A percentile compares a stretch with the other conserved stretches of the same genome.
Evolutionary conservation across 2,797 vertebrate genomes (phyloP).

Genomic region (Parambassis ranga): DNA sequence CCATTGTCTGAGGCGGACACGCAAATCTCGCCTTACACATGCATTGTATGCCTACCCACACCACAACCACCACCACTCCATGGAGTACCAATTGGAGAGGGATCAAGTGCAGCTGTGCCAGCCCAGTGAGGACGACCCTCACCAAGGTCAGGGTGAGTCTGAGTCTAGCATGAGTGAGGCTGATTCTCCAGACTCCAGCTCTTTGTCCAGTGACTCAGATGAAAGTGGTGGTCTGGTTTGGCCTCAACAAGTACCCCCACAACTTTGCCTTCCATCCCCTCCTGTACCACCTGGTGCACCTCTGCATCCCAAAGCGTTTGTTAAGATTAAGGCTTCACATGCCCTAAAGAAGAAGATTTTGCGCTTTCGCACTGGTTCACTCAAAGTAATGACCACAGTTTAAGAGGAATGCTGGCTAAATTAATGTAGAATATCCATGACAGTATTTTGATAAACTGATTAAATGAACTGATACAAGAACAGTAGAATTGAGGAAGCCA

Average conservation of each 20-base stretch:
- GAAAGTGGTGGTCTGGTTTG: conserved; percentile 87
- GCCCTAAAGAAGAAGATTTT: conserved; percentile 92
- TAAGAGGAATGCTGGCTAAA: conserved; percentile 57
- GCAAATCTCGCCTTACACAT: conserved; percentile 50
- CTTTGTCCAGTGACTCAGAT: conserved; percentile 86
- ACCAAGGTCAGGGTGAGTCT: conserved; percentile 73
- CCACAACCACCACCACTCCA: conserved; percentile 28
- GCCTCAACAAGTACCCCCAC: conserved; percentile 86
- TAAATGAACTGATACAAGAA: too few relatives aligned
- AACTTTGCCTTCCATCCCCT: conserved; percentile 69
- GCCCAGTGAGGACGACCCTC: conserved; percentile 55
- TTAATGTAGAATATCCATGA: background rate
- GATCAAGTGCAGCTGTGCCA: conserved; percentile 53
- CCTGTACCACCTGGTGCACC: conserved; percentile 63
- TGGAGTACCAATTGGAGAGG: conserved; percentile 65
- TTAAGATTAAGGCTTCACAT: conserved; percentile 91
- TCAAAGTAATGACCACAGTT: conserved; percentile 92
- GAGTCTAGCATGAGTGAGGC: conserved; percentile 86
- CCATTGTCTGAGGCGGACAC: conserved; percentile 51
- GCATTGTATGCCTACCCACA: conserved; percentile 47
- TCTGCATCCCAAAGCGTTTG: conserved; percentile 85
- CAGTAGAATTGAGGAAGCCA: too few relatives aligned
- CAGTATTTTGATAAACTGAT: too few relatives aligned
- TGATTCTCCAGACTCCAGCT: conserved; percentile 83
- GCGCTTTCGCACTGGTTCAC: conserved; percentile 88